A percentile compares a stretch with the other conserved stretches of the same genome.
Conservation (phyloP, 1,140 invertebrate genomes). For the Bombus waltoni region DNA sequence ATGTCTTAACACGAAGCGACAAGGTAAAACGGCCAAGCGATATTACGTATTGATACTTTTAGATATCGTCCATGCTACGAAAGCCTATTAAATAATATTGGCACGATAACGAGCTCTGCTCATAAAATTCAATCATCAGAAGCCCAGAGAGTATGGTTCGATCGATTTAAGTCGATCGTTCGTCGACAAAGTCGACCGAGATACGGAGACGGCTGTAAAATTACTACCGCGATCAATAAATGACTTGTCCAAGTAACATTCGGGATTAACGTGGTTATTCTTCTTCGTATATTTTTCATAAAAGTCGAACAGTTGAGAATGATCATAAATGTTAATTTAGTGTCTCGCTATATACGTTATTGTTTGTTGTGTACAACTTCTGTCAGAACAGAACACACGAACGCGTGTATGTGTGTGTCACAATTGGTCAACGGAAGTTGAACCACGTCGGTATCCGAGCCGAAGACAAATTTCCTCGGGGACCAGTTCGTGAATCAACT, state of each 20-base stretch:
- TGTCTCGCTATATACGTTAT: too few relatives aligned
- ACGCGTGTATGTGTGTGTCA: background rate
- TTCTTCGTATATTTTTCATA: background rate
- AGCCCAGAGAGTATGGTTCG: background rate
- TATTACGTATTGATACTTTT: background rate
- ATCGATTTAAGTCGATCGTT: slow-evolving; percentile 9
- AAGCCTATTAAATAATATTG: slow-evolving; percentile 13
- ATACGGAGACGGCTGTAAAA: background rate
- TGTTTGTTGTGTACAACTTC: background rate
- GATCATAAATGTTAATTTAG: background rate
- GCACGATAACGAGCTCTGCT: background rate
- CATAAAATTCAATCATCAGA: slow-evolving; percentile 26
- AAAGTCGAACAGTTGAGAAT: background rate
- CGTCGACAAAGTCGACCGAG: background rate
- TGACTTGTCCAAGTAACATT: background rate
- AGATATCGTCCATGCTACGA: background rate
- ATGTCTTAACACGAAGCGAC: background rate
- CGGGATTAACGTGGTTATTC: background rate
- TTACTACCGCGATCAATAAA: background rate
- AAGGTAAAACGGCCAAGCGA: background rate
- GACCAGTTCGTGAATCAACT: slow-evolving; percentile 69
- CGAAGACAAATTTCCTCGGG: slow-evolving; percentile 71
- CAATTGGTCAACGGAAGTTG: slow-evolving; percentile 49
- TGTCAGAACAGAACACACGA: background rate
- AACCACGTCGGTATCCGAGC: slow-evolving; percentile 31